Percentiles rank a stretch among this genome's conserved stretches.
These are phyloP conservation scores for Tauraco hartlaubi DNA, from an alignment of 2,797 vertebrate species.

Conservation along the genomic window DNA sequence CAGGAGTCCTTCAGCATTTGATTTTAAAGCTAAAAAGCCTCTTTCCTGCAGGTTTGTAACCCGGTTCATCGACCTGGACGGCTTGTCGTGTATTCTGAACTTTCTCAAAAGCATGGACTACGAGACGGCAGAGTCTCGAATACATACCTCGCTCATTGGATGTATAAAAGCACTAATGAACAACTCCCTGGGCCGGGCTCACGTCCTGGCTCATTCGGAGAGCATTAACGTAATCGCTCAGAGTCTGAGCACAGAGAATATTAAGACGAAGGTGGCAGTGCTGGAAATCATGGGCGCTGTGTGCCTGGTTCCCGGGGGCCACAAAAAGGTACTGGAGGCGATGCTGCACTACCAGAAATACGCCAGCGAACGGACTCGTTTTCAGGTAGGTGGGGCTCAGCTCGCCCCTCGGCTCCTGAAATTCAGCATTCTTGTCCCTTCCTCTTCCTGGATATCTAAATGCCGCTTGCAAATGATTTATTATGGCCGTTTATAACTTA, in stretches of 20 bases:
- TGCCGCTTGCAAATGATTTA: background rate
- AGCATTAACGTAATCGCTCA: conserved; percentile 99
- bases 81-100: conserved; percentile 95
- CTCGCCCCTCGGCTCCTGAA: background rate
- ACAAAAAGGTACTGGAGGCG: conserved; percentile 96
- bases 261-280: conserved; percentile 98
- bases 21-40: background rate
- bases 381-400: conserved; percentile 85
- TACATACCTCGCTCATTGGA: conserved; percentile 99
- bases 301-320: conserved; percentile 97
- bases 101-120: conserved; percentile 99
- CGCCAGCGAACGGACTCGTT: conserved; percentile 94
- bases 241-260: conserved; percentile 97
- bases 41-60: conserved; percentile 92
- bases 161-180: conserved; percentile 99
- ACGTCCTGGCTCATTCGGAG: conserved; percentile 95
- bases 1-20: background rate
- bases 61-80: conserved; percentile 97
- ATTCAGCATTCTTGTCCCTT: background rate
- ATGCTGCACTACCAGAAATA: conserved; percentile 99
- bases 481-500: background rate
- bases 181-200: conserved; percentile 97
- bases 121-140: conserved; percentile 96
- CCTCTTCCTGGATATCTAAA: background rate
- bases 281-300: conserved; percentile 99